Conservation (phyloP, 2,888 invertebrate genomes). For the Ramazzottius varieornatus region DNA sequence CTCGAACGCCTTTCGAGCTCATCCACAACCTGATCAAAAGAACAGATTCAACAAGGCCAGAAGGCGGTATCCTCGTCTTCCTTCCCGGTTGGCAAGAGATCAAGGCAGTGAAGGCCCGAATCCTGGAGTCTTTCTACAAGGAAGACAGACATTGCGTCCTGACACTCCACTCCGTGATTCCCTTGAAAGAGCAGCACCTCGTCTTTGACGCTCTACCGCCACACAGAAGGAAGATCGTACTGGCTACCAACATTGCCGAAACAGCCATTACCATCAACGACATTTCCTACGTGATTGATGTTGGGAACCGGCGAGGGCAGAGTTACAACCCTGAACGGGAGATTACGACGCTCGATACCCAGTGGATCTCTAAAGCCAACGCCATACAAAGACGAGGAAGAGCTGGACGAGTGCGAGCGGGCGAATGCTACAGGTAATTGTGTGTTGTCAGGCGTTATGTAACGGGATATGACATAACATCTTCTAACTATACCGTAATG, state of each 20-base stretch:
- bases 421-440: constrained; percentile 29
- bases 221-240: constrained; percentile 36
- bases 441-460: background rate
- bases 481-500: background rate
- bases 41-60: constrained; percentile 31
- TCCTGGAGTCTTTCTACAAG: background rate
- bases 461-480: background rate
- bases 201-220: constrained; percentile 17
- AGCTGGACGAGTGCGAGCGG: constrained; percentile 38
- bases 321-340: constrained; percentile 51
- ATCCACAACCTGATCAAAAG: constrained; percentile 30
- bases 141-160: background rate
- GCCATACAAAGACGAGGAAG: constrained; percentile 37
- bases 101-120: constrained; percentile 19
- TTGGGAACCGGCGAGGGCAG: constrained; percentile 21
- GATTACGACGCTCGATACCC: constrained; percentile 44
- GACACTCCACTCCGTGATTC: constrained; percentile 5
- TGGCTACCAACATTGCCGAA: constrained; percentile 43
- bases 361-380: constrained; percentile 37
- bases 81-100: constrained; percentile 51
- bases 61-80: constrained; percentile 44
- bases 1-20: constrained; percentile 19
- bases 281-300: constrained; percentile 39
- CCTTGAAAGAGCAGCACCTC: constrained; percentile 5
- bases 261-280: constrained; percentile 46